A percentile compares a stretch with the other conserved stretches of the same genome.
Evolutionary conservation across 1,140 invertebrate genomes (phyloP).

Genomic region (Saccostrea echinata): DNA sequence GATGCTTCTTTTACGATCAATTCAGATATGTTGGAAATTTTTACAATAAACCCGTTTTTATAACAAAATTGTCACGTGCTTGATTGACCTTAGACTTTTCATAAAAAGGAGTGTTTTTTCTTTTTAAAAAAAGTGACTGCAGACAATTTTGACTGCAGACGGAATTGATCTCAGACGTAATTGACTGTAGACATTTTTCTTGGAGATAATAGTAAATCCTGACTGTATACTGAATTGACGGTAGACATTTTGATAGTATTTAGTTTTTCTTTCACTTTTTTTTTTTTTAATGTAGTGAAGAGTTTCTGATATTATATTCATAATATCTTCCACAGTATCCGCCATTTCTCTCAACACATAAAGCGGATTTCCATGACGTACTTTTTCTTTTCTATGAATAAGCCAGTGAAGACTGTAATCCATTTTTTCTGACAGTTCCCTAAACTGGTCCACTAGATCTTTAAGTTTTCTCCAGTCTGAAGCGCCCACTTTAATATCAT

Average conservation of each 20-base stretch:
- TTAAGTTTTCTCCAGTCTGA: background rate
- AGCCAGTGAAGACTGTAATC: background rate
- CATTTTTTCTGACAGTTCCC: background rate
- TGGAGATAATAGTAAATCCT: background rate
- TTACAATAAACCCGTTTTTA: too few relatives aligned
- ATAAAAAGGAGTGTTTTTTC: too few relatives aligned
- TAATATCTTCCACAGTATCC: background rate
- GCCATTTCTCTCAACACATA: background rate
- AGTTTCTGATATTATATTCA: background rate
- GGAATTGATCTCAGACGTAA: background rate
- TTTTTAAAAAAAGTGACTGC: too few relatives aligned
- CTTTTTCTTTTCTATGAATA: background rate
- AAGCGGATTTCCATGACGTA: background rate
- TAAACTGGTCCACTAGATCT: background rate
- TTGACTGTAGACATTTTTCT: background rate
- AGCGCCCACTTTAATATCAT: background rate
- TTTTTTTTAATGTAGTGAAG: background rate
- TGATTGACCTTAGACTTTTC: too few relatives aligned
- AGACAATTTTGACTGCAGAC: too few relatives aligned
- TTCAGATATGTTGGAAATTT: too few relatives aligned
- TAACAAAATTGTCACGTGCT: too few relatives aligned
- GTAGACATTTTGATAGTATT: background rate
- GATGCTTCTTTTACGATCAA: too few relatives aligned
- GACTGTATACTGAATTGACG: background rate
- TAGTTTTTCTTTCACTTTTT: background rate